phyloP scores from a whole-genome alignment of 2,797 vertebrate species.

The Sus cebifrons region DNA sequence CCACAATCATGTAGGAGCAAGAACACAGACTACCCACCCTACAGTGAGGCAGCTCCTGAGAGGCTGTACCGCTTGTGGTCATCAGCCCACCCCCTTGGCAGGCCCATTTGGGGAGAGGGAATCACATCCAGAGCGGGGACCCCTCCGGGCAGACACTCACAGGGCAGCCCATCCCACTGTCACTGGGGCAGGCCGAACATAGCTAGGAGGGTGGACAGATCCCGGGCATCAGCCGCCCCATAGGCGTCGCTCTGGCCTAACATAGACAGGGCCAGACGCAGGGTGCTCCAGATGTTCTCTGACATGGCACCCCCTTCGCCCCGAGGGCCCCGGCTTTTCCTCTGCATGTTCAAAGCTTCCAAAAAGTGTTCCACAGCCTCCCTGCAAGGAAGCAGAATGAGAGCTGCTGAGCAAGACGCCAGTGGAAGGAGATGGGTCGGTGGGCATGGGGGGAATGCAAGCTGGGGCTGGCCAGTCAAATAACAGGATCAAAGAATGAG shows the following conservation, averaged over 20 bases:
- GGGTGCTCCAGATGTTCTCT: slow-evolving; percentile 99
- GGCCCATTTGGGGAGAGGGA: slow-evolving; percentile 78
- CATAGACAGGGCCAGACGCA: slow-evolving; percentile 99
- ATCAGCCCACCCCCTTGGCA: slow-evolving; percentile 80
- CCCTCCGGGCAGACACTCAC: slow-evolving; percentile 84
- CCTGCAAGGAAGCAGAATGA: slow-evolving; percentile 84
- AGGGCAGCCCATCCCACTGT: slow-evolving; percentile 90
- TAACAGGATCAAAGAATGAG: neutral
- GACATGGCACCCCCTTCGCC: slow-evolving; percentile 96
- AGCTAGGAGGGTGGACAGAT: slow-evolving; percentile 94
- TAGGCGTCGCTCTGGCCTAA: slow-evolving; percentile 98
- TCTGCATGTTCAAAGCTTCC: slow-evolving; percentile 97
- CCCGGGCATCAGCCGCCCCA: slow-evolving; percentile 94
- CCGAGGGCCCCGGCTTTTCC: slow-evolving; percentile 93
- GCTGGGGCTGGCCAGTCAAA: neutral
- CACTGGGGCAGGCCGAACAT: slow-evolving; percentile 96
- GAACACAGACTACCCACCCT: slow-evolving; percentile 43
- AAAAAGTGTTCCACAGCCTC: slow-evolving; percentile 98
- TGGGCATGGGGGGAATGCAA: neutral
- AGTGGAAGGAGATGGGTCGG: neutral
- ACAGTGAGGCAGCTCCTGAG: slow-evolving; percentile 64
- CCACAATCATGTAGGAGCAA: slow-evolving; percentile 70
- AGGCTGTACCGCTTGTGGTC: slow-evolving; percentile 72
- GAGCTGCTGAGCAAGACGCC: slow-evolving; percentile 1
- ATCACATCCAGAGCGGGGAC: slow-evolving; percentile 81